Evolutionary conservation across 2,888 invertebrate species (phyloP).

Genomic region (Hirtodrosophila cameraria): DNA sequence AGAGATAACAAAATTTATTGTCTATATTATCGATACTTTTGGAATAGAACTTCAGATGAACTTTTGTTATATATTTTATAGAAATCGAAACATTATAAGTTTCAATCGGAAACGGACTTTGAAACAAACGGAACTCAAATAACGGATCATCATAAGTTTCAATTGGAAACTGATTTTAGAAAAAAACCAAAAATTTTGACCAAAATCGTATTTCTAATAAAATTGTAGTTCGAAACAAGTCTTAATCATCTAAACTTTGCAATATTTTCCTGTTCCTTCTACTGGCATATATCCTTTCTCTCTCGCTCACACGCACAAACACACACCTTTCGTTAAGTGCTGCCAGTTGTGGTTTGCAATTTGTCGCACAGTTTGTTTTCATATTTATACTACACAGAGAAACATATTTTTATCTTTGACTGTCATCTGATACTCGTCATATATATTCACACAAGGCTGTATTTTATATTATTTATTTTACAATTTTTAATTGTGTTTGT

Average conservation of each 20-base stretch:
- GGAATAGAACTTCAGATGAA: too few species aligned
- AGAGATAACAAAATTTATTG: too few species aligned
- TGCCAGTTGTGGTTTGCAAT: constrained; percentile 41
- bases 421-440: constrained; percentile 68
- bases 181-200: too few species aligned
- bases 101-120: too few species aligned
- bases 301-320: constrained; percentile 15
- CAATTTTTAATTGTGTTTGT: constrained; percentile 35
- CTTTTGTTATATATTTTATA: too few species aligned
- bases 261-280: constrained; percentile 20
- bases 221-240: too few species aligned
- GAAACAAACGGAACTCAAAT: too few species aligned
- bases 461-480: constrained; percentile 43
- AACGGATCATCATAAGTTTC: too few species aligned
- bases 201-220: too few species aligned
- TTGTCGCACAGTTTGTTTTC: constrained; percentile 37
- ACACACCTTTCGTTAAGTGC: constrained; percentile 63
- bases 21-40: too few species aligned
- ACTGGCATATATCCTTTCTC: constrained; percentile 21
- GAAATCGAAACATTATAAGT: too few species aligned
- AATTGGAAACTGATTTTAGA: too few species aligned
- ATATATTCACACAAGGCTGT: constrained; percentile 37
- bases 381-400: constrained; percentile 45
- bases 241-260: constrained; percentile 22
- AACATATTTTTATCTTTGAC: constrained; percentile 60